Conservation (phyloP, 2,888 invertebrate genomes). For the Drosophila hamatofila region DNA sequence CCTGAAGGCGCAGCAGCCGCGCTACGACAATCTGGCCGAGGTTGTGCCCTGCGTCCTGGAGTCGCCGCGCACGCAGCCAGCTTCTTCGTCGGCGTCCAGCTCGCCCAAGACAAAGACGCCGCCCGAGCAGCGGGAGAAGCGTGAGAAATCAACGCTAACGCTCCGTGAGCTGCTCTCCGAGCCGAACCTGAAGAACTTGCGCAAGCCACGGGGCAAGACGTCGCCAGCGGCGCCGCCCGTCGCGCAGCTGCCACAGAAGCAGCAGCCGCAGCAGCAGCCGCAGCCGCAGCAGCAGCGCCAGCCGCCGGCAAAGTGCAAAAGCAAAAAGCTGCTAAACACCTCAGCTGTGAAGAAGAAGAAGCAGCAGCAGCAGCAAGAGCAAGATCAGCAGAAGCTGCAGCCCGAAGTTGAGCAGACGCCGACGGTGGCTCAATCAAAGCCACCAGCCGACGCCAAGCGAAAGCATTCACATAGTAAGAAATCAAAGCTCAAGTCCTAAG, state of each 20-base stretch:
- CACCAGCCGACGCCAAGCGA: background rate
- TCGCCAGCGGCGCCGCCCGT: background rate
- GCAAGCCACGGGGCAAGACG: background rate
- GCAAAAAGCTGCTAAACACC: background rate
- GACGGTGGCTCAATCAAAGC: background rate
- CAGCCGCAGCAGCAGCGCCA: background rate
- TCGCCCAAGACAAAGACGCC: constrained; percentile 2
- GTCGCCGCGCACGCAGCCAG: background rate
- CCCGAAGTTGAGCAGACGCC: background rate
- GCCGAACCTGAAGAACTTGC: constrained; percentile 1
- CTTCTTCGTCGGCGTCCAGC: background rate
- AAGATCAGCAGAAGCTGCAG: background rate
- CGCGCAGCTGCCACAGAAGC: background rate
- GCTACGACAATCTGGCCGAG: constrained; percentile 45
- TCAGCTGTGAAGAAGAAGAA: background rate
- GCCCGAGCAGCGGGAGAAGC: constrained; percentile 15
- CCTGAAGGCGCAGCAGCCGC: constrained; percentile 28
- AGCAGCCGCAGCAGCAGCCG: background rate
- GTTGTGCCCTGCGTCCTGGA: constrained; percentile 6
- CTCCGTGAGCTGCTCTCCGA: constrained; percentile 18
- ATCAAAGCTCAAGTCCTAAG: constrained; percentile 6
- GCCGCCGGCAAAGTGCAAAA: constrained; percentile 3
- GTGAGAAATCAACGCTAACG: constrained; percentile 10
- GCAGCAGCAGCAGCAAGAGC: background rate
- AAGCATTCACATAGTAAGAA: constrained; percentile 8